Conservation (phyloP, 2,113 vertebrate species). For the Cynopterus brachyotis region DNA sequence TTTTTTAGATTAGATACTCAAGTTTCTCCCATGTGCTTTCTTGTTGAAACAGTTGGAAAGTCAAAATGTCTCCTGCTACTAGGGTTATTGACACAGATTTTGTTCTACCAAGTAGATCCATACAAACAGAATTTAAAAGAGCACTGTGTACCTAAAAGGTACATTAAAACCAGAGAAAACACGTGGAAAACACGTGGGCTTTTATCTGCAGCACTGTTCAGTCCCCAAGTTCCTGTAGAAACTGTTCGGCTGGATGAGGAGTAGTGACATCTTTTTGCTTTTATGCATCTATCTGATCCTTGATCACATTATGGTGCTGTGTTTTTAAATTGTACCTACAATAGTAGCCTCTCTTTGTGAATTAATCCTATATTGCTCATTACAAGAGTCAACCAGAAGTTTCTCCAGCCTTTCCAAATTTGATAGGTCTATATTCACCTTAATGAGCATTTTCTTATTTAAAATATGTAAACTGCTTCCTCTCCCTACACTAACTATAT, state of each 20-base stretch:
- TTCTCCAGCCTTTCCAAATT: background rate
- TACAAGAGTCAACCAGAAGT: background rate
- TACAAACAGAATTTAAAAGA: background rate
- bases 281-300: background rate
- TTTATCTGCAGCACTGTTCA: background rate
- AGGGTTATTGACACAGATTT: background rate
- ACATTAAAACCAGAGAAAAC: no score
- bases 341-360: background rate
- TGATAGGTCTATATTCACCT: background rate
- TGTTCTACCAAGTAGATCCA: background rate
- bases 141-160: no score
- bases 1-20: background rate
- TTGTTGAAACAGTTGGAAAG: background rate
- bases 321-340: background rate
- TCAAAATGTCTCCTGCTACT: background rate
- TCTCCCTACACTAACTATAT: background rate
- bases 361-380: background rate
- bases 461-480: background rate
- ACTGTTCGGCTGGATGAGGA: background rate
- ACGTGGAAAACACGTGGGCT: background rate
- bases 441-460: background rate
- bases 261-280: background rate
- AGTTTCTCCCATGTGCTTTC: background rate
- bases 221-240: background rate
- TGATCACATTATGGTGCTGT: background rate